Evolutionary conservation across 2,113 vertebrate genomes (phyloP).

Genomic region (Rhagologus leucostigma): DNA sequence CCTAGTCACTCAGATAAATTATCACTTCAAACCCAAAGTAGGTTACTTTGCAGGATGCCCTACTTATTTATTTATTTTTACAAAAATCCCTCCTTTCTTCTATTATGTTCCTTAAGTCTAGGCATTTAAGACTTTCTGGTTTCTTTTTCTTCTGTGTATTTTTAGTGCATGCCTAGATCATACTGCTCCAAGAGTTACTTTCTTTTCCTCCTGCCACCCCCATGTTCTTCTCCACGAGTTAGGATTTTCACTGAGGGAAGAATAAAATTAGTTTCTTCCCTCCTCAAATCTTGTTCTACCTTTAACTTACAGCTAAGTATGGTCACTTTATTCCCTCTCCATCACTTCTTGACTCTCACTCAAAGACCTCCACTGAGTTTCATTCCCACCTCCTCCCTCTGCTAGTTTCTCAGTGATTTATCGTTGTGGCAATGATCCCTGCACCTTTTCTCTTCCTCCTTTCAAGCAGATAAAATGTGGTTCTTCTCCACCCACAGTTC

Average conservation of each 20-base stretch:
- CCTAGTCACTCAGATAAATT: conserved; percentile 47
- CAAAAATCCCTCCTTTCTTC: background rate
- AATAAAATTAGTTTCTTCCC: background rate
- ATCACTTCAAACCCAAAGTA: conserved; percentile 39
- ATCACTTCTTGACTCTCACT: background rate
- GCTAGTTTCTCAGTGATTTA: background rate
- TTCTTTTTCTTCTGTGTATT: background rate
- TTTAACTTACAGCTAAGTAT: background rate
- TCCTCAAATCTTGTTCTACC: background rate
- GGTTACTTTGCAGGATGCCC: conserved; percentile 24
- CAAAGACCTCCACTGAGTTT: background rate
- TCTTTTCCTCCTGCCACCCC: background rate
- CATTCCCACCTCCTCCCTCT: background rate
- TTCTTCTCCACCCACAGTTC: background rate
- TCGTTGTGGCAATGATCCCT: background rate
- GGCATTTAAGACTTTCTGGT: background rate
- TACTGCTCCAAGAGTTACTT: background rate
- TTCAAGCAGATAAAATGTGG: conserved; percentile 1
- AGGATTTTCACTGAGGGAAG: background rate
- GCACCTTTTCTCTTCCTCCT: background rate
- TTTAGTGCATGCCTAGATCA: background rate
- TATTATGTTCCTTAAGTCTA: background rate
- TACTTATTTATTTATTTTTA: conserved; percentile 37
- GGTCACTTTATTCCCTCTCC: background rate
- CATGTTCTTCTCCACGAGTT: background rate